A percentile compares a stretch with the other conserved stretches of the same genome.
Conservation (phyloP, 2,113 vertebrate species). For the Archilochus colubris region DNA sequence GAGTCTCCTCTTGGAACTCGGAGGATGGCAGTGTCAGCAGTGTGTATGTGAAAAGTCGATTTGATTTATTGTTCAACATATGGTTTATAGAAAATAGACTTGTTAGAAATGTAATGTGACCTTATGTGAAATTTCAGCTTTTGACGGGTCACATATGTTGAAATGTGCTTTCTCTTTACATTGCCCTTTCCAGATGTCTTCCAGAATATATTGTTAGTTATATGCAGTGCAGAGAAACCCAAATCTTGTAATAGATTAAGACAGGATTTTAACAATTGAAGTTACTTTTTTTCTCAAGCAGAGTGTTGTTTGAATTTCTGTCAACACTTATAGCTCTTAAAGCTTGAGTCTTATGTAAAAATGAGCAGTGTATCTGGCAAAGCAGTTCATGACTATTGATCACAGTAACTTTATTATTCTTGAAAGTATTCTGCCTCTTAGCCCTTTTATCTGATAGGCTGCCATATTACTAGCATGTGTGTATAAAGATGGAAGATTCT, state of each 20-base stretch:
- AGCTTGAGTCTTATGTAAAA: not conserved
- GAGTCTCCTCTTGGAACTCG: not conserved
- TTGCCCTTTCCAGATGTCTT: not conserved
- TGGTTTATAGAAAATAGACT: not conserved
- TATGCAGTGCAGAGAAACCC: not conserved
- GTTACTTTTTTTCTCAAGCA: not conserved
- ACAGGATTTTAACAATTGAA: not conserved
- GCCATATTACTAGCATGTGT: not conserved
- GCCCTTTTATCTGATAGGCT: not conserved
- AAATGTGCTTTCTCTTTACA: constrained; percentile 2
- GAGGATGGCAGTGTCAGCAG: not conserved
- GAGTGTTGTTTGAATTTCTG: constrained; percentile 7
- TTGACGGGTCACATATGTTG: not conserved
- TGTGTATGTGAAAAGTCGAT: not conserved
- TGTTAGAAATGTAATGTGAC: not conserved
- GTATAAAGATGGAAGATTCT: not conserved
- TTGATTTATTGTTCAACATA: not conserved
- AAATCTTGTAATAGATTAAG: not conserved
- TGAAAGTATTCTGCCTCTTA: not conserved
- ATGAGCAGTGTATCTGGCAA: not conserved
- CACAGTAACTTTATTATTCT: not conserved
- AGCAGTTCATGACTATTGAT: not conserved
- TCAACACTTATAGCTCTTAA: not conserved
- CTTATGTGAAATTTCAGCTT: not conserved
- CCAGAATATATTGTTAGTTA: not conserved